These are phyloP conservation scores for Iguana delicatissima DNA, from an alignment of 2,797 vertebrate species.

Conservation along the genomic window DNA sequence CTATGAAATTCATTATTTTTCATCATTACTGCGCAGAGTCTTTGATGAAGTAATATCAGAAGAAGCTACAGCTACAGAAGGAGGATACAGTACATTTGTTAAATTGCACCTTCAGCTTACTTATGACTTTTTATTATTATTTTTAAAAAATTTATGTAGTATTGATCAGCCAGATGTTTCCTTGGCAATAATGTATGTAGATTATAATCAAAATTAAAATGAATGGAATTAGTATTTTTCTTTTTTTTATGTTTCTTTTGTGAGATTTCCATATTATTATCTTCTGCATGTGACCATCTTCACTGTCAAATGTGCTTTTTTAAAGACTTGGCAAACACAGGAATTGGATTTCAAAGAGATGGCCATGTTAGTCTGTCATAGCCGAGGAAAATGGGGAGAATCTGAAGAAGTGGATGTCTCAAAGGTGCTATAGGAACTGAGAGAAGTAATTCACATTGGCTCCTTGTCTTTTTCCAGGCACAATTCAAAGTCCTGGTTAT, in stretches of 20 bases:
- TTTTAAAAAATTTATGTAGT: neutral
- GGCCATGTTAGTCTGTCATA: no score
- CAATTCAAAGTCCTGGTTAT: no score
- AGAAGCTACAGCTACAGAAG: neutral
- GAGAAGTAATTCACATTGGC: no score
- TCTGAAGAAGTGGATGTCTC: no score
- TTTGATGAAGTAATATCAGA: slow-evolving; percentile 51
- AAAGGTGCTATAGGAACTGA: no score
- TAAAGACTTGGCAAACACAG: neutral
- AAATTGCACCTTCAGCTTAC: neutral
- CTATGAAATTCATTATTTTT: slow-evolving; percentile 46
- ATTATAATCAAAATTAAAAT: neutral
- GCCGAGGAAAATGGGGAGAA: no score
- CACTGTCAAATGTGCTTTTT: neutral
- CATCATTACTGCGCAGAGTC: neutral
- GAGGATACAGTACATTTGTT: neutral
- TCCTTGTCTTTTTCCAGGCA: no score
- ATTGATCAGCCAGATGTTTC: rapidly evolving
- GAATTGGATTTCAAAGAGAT: no score
- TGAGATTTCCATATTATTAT: neutral
- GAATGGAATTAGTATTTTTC: neutral
- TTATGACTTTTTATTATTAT: neutral
- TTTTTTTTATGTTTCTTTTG: neutral
- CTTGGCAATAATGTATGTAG: neutral
- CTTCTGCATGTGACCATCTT: neutral